Evolutionary conservation across 2,113 vertebrate genomes (phyloP), one percentile per base, ranked within the genome.

Genomic region (Sylvicapra grimmia): DNA sequence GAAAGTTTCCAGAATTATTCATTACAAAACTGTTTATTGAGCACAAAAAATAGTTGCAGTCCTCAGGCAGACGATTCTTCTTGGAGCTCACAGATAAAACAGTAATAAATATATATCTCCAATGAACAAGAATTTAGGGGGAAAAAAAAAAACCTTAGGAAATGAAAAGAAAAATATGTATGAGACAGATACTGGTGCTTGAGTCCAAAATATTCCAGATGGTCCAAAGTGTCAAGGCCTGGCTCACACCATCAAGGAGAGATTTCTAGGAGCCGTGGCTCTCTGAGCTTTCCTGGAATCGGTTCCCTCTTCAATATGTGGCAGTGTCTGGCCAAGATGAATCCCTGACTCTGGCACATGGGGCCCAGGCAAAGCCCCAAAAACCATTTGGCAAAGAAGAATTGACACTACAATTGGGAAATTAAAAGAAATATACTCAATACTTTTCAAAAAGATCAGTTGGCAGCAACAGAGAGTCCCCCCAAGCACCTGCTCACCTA

Each of bases 271-370:
- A 97, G 97, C 89, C 82, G 40, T 16, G 61, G 96, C 87, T 94
- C 90, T 90, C 90, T n/a, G 79, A 83, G 96, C 90, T 97, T 98
- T 98, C 98, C 96, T 98, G 98, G 98, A 98, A 98, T 84, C 1
- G 0, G 90, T 51, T 97, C 58, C 65, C 82, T 96, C 92, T 90
- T 98, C 96, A 97, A 56, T 90, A 98, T 96, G 98, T 96, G 96
- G 96, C 96, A 92, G 23, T 90, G 98, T 98, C 98, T 98, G 85
- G 97, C 98, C 98, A 98, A 98, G 87, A 97, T 36, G 93, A 96
- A 89, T 88, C 95, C 93, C 86, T 15, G 18, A 95, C 93, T 98
- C 92, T 96, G 97, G 98, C 97, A 98, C 93, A 97, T 0, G 7
- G 89, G 85, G 53, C 49, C 84, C 80, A 92, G 97, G 97, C 96